Conservation (phyloP, 30 jellyfish, hydroid and myxozoan genomes). For the Hydractinia echinata region DNA sequence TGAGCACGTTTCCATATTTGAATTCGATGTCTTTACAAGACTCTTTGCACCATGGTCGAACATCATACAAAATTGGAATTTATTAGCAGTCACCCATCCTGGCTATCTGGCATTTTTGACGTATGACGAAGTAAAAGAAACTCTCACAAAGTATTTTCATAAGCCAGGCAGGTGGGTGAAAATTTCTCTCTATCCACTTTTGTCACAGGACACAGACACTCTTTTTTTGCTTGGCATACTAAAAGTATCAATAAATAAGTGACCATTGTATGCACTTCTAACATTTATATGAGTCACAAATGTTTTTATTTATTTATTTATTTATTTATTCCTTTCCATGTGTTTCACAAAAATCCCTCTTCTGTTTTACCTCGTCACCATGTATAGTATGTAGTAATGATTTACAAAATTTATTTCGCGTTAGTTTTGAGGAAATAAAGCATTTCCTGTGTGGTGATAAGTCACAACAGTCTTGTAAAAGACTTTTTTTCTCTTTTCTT, state of each 20-base stretch:
- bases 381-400: not conserved
- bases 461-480: not conserved
- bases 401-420: not conserved
- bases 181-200: too few relatives aligned
- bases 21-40: slow-evolving; percentile 89
- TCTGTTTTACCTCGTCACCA: too few relatives aligned
- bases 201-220: too few relatives aligned
- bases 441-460: not conserved
- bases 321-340: too few relatives aligned
- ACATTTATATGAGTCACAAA: too few relatives aligned
- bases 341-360: too few relatives aligned
- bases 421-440: not conserved
- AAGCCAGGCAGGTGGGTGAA: slow-evolving; percentile 80
- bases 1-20: slow-evolving; percentile 84
- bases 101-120: slow-evolving; percentile 93
- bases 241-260: too few relatives aligned
- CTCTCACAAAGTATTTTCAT: slow-evolving; percentile 40
- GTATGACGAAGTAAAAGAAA: slow-evolving; percentile 87
- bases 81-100: slow-evolving; percentile 91
- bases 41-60: slow-evolving; percentile 94
- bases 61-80: slow-evolving; percentile 81
- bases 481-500: not conserved
- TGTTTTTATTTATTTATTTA: too few relatives aligned
- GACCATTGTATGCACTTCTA: too few relatives aligned
- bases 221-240: too few relatives aligned